Evolutionary conservation across 2,797 vertebrate genomes (phyloP), one percentile per base, ranked within the genome.

Genomic region (Gadopsis bispinosus): DNA sequence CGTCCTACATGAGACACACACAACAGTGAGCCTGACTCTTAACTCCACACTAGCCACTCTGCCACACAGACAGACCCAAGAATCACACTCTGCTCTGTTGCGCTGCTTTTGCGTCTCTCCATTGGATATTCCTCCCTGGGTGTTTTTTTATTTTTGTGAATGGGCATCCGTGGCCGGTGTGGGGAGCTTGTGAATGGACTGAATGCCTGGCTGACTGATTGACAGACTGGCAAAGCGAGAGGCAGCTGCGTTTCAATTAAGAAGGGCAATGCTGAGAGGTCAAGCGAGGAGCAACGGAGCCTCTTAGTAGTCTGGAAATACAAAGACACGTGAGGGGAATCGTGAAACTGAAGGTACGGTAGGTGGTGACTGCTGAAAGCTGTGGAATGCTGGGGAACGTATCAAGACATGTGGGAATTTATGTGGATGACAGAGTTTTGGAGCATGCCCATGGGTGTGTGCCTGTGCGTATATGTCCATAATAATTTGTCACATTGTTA

Each of bases 151-250:
- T 89, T 91, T 95, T 95, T 94, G 89, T 95, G 94, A 95, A 95
- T 95, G 94, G 91, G 88, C 89, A 84, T 83, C 85, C 45, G 76
- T 85, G 65, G 77, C 90, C 69, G 62, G 84, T 69, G 85, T 85
- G 79, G 81, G 81, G 83, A 86, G 89, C 89, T 90, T 91, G 90
- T 93, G 94, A 95, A 95, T 95, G 94, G 93, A 95, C 87, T 89
- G 91, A 89, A 81, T 78, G 83, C 58, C 73, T 37, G 47, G 20
- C 80, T 73, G 89, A 75, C 86, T 82, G 87, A 86, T 70, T 88
- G 88, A 87, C 80, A 84, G 87, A 77, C 77, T 55, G 77, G 75
- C 65, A 72, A 79, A 81, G 71, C 83, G 61, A 83, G 64, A 83
- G 69, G 78, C 79, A 87, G 83, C 87, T 83, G 87, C 74, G 87